Conservation (phyloP, 2,113 vertebrate genomes). For the Erinaceus europaeus region DNA sequence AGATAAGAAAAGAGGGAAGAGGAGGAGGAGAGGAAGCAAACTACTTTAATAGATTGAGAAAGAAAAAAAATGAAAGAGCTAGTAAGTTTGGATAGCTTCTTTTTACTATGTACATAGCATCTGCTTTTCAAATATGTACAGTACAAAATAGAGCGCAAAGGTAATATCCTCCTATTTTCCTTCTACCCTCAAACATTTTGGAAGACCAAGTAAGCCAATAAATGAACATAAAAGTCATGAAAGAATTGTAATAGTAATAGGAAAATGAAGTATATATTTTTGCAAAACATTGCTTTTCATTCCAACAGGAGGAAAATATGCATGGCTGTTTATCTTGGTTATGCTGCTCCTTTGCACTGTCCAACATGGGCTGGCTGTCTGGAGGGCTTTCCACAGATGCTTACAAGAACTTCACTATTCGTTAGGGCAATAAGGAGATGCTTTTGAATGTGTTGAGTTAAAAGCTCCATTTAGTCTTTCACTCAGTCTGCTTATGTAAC, state of each 20-base stretch:
- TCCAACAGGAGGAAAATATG: conserved; percentile 64
- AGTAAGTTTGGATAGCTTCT: background rate
- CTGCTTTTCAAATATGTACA: conserved; percentile 20
- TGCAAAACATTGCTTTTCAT: conserved; percentile 55
- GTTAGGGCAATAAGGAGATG: conserved; percentile 72
- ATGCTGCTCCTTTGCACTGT: conserved; percentile 49
- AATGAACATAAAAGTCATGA: conserved; percentile 45
- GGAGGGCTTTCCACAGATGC: conserved; percentile 48
- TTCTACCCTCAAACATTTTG: conserved; percentile 30
- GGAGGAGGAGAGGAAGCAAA: no score
- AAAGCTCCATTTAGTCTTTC: conserved; percentile 77
- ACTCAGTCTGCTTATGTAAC: conserved; percentile 80
- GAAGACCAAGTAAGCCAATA: conserved; percentile 27
- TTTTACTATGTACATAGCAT: conserved; percentile 25
- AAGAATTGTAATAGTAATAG: conserved; percentile 65
- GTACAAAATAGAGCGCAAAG: background rate
- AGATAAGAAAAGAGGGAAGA: no score
- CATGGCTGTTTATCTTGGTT: conserved; percentile 72
- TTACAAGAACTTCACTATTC: conserved; percentile 78
- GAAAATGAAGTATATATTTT: conserved; percentile 66
- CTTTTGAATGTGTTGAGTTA: conserved; percentile 75
- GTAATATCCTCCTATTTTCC: background rate
- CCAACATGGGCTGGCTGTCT: conserved; percentile 56
- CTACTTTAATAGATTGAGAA: no score
- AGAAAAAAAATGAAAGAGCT: background rate